Conservation (phyloP, 2,113 vertebrate species). For the Caranx ignobilis region DNA sequence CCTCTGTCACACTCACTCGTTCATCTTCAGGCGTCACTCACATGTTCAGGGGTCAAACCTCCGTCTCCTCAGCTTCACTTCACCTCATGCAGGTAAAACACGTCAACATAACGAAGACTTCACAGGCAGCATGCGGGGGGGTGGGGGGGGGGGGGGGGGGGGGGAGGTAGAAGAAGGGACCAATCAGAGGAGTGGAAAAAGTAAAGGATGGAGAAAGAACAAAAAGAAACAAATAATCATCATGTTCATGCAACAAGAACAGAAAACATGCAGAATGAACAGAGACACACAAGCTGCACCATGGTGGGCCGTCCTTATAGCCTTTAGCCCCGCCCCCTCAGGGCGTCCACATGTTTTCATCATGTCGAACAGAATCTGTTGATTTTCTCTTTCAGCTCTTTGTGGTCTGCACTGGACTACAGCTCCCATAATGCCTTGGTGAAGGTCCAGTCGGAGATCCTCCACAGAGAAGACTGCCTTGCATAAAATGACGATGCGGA, state of each 20-base stretch:
- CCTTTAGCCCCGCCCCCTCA: too few relatives aligned
- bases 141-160: neutral
- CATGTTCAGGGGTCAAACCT: slow-evolving; percentile 27
- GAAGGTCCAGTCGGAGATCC: too few relatives aligned
- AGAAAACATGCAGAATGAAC: slow-evolving; percentile 10
- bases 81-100: slow-evolving; percentile 63
- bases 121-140: slow-evolving; percentile 50
- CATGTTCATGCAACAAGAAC: slow-evolving; percentile 43
- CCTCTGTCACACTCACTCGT: too few relatives aligned
- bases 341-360: too few relatives aligned
- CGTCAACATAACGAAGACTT: slow-evolving; percentile 16
- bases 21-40: slow-evolving; percentile 34
- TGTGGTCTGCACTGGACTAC: too few relatives aligned
- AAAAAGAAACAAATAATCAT: slow-evolving; percentile 5
- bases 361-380: too few relatives aligned
- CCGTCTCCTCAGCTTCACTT: slow-evolving; percentile 31
- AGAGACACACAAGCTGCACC: too few relatives aligned
- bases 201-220: neutral
- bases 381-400: too few relatives aligned
- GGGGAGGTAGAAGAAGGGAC: neutral
- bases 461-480: too few relatives aligned
- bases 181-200: neutral
- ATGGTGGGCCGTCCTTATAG: too few relatives aligned
- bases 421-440: too few relatives aligned
- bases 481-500: too few relatives aligned